Evolutionary conservation across 2,888 invertebrate genomes (phyloP).

Genomic region (Ichneumoninae sp.): DNA sequence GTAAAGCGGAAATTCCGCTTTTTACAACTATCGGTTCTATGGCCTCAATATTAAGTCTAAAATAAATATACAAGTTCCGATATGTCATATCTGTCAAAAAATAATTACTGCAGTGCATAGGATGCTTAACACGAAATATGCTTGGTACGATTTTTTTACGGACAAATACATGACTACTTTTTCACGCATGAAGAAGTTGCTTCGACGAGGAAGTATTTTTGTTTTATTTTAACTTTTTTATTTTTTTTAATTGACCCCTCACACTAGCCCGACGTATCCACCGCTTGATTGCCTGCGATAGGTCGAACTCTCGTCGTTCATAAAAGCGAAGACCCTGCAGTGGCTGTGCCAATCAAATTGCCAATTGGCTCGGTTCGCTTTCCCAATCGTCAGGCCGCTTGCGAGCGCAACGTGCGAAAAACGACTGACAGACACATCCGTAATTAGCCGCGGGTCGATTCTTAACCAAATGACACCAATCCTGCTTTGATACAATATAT

Average conservation of each 20-base stretch:
- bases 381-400: background rate
- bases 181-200: constrained; percentile 1
- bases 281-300: constrained; percentile 27
- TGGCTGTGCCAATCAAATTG: background rate
- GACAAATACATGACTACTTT: background rate
- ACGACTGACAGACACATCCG: background rate
- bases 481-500: background rate
- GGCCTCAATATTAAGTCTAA: background rate
- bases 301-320: background rate
- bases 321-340: background rate
- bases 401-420: background rate
- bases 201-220: background rate
- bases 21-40: background rate
- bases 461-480: background rate
- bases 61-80: background rate
- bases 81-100: background rate
- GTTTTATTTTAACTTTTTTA: background rate
- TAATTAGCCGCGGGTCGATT: constrained; percentile 15
- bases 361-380: constrained; percentile 12
- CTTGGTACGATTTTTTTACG: background rate
- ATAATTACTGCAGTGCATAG: background rate
- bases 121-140: background rate
- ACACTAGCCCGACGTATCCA: background rate
- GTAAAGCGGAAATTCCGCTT: background rate
- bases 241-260: constrained; percentile 4